phyloP scores from a whole-genome alignment of 2,888 invertebrate species.

The Odiellus spinosus region DNA sequence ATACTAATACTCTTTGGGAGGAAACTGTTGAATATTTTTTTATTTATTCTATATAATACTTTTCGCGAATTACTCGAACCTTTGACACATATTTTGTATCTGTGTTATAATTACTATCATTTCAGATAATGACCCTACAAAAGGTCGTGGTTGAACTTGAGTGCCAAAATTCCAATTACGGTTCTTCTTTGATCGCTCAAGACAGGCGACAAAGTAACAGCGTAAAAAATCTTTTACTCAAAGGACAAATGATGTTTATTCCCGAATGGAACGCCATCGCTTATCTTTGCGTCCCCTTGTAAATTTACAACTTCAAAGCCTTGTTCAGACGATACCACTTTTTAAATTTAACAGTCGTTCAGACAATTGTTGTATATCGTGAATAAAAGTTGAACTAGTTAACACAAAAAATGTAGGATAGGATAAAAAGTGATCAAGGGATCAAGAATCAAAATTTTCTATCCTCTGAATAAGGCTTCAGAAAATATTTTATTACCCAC shows the following conservation, averaged over 20 bases:
- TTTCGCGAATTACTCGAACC: too few species aligned
- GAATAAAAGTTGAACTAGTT: too few species aligned
- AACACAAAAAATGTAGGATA: too few species aligned
- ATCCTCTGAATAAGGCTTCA: conserved; percentile 1
- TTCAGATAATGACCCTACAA: conserved; percentile 55
- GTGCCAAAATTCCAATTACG: conserved; percentile 18
- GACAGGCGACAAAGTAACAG: conserved; percentile 41
- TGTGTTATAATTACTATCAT: too few species aligned
- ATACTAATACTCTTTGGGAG: too few species aligned
- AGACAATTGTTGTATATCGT: too few species aligned
- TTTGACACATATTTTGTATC: too few species aligned
- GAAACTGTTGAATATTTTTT: too few species aligned
- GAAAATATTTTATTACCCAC: neutral
- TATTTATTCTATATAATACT: too few species aligned
- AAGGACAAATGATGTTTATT: conserved; percentile 70
- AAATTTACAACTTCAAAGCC: conserved; percentile 23
- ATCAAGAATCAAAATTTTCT: too few species aligned
- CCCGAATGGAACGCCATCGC: conserved; percentile 63
- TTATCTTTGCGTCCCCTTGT: conserved; percentile 77
- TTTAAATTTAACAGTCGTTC: too few species aligned
- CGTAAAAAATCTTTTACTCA: conserved; percentile 49
- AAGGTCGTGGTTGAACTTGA: conserved; percentile 74
- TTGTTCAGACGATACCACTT: too few species aligned
- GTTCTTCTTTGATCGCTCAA: conserved; percentile 15
- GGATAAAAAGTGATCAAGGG: neutral